phyloP scores from a whole-genome alignment of 1,140 invertebrate species.

The Ceratina australensis region DNA sequence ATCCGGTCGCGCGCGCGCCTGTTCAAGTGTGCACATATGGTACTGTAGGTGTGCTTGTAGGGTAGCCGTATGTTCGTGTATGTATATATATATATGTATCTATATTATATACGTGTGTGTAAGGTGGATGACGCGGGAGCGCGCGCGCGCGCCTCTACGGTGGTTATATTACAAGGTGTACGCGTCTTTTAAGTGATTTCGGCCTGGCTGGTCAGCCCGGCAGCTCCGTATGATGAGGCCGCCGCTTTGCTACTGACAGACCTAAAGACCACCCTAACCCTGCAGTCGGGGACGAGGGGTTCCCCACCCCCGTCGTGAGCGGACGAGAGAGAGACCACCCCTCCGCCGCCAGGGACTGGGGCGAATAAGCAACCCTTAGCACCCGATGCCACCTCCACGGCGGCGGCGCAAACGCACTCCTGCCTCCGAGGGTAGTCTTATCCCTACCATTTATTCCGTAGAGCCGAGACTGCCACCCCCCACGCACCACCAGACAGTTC shows the following conservation, averaged over 20 bases:
- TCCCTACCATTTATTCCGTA: slow-evolving; percentile 70
- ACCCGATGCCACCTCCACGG: slow-evolving; percentile 77
- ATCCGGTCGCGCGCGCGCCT: slow-evolving; percentile 46
- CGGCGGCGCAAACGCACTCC: slow-evolving; percentile 77
- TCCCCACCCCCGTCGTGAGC: slow-evolving; percentile 63
- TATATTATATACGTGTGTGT: slow-evolving; percentile 25
- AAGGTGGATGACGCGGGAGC: slow-evolving; percentile 53
- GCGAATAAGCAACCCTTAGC: slow-evolving; percentile 72
- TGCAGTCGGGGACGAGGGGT: slow-evolving; percentile 69
- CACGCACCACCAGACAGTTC: slow-evolving; percentile 54
- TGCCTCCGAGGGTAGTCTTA: slow-evolving; percentile 78
- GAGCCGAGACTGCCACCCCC: slow-evolving; percentile 60
- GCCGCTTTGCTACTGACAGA: slow-evolving; percentile 80
- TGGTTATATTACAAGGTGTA: slow-evolving; percentile 75
- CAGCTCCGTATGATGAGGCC: slow-evolving; percentile 80
- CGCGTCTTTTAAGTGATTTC: slow-evolving; percentile 77
- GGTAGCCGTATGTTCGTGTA: slow-evolving; percentile 35
- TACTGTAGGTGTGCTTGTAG: too few relatives aligned
- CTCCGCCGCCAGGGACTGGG: slow-evolving; percentile 64
- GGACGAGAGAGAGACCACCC: slow-evolving; percentile 66
- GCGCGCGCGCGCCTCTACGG: slow-evolving; percentile 68
- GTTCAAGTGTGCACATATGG: slow-evolving; percentile 30
- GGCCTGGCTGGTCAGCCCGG: slow-evolving; percentile 77
- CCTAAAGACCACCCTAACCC: slow-evolving; percentile 79
- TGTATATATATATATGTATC: slow-evolving; percentile 41